phyloP scores from a whole-genome alignment of 2,888 invertebrate genomes.

The Bibio marci region DNA sequence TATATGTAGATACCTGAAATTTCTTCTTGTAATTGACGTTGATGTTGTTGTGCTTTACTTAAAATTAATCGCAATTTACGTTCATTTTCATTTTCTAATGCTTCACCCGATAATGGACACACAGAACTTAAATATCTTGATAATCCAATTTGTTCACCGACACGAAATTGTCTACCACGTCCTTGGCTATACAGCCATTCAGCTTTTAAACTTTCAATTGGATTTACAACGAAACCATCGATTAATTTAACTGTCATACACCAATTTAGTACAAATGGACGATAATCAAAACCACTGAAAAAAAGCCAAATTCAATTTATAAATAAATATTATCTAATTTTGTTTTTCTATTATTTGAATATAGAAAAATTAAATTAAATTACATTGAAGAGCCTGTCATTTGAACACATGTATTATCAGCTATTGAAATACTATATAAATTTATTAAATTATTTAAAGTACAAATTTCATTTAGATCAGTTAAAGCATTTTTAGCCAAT shows the following conservation, averaged over 20 bases:
- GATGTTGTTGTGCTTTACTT: conserved; percentile 82
- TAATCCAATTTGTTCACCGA: conserved; percentile 67
- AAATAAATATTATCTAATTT: conserved; percentile 27
- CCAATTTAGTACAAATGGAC: conserved; percentile 89
- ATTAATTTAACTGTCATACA: conserved; percentile 73
- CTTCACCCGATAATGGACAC: conserved; percentile 70
- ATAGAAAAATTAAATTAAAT: conserved; percentile 11
- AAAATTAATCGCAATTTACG: conserved; percentile 70
- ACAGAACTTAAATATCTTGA: conserved; percentile 68
- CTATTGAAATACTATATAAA: conserved; percentile 66
- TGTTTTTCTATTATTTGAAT: too few species aligned
- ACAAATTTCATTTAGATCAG: conserved; percentile 72
- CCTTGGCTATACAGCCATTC: conserved; percentile 95
- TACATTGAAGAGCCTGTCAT: conserved; percentile 64
- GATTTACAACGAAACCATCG: conserved; percentile 77
- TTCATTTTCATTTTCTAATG: conserved; percentile 70
- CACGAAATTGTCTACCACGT: conserved; percentile 69
- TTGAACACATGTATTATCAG: conserved; percentile 73
- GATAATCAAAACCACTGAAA: conserved; percentile 77
- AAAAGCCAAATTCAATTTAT: too few species aligned
- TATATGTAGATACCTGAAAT: conserved; percentile 31
- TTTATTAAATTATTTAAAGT: conserved; percentile 58
- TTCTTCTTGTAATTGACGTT: conserved; percentile 63
- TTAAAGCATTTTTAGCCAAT: conserved; percentile 65
- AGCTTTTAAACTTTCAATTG: conserved; percentile 83